phyloP scores from a whole-genome alignment of 35 echinoderm and acorn worm genomes.

The Ophiothrix spiculata region DNA sequence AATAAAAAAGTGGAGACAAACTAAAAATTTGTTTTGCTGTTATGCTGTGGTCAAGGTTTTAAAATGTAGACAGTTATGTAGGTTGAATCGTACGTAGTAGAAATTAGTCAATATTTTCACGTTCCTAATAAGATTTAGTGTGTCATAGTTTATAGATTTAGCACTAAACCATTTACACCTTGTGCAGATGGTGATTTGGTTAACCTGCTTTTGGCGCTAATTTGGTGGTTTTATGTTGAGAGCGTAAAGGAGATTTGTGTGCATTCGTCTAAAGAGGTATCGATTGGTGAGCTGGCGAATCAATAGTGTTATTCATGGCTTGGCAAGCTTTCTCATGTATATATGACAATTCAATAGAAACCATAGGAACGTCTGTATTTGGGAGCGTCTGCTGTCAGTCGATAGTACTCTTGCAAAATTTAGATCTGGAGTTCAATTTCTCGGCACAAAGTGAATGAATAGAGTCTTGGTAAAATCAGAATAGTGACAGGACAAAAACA shows the following conservation, averaged over 20 bases:
- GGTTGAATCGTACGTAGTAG: neutral
- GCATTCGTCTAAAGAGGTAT: neutral
- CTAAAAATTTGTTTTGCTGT: too few species aligned
- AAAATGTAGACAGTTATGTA: neutral
- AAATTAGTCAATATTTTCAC: neutral
- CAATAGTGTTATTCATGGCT: neutral
- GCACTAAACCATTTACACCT: neutral
- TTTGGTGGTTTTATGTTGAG: neutral
- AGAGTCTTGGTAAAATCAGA: too few species aligned
- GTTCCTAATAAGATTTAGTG: neutral
- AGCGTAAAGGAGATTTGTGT: neutral
- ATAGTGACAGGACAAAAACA: too few species aligned
- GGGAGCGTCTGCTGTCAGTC: too few species aligned
- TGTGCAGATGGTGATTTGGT: neutral
- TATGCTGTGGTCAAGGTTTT: too few species aligned
- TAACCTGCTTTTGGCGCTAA: neutral
- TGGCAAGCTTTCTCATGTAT: neutral
- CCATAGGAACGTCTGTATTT: too few species aligned
- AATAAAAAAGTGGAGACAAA: neutral
- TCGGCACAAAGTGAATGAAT: too few species aligned
- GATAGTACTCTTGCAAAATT: too few species aligned
- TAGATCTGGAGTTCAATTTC: too few species aligned
- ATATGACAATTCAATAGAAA: too few species aligned
- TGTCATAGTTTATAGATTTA: neutral
- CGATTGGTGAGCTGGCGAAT: neutral